Conservation (phyloP, 2,113 vertebrate genomes). For the Copsychus sechellarum region DNA sequence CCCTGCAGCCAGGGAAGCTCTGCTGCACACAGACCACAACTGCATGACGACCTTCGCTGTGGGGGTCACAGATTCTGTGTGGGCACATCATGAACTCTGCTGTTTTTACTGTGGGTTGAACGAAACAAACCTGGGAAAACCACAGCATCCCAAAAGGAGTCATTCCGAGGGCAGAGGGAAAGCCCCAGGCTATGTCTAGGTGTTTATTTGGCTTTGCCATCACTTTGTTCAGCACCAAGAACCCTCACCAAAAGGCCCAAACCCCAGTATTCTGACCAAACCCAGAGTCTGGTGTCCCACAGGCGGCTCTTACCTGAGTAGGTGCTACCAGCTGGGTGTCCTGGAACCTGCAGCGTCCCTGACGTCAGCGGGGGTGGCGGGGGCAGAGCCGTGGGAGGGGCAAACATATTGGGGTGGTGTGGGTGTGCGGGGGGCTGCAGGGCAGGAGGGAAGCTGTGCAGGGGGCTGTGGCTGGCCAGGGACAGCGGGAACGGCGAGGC, state of each 20-base stretch:
- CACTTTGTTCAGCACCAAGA: fast-evolving
- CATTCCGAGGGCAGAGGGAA: not conserved
- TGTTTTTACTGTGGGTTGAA: not conserved
- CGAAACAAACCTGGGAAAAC: not conserved
- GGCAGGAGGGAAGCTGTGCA: conserved; percentile 88
- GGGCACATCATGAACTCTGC: not conserved
- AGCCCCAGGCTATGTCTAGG: fast-evolving
- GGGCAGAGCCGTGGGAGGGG: conserved; percentile 94
- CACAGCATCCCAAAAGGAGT: not conserved
- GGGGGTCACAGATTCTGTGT: not conserved
- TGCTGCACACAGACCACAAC: not conserved
- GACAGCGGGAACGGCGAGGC: conserved; percentile 86
- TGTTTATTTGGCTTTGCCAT: not conserved
- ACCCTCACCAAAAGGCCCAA: not conserved
- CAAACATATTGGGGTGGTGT: conserved; percentile 99
- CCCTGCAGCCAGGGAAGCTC: not conserved
- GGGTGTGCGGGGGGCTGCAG: conserved; percentile 88
- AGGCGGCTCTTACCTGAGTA: conserved; percentile 85
- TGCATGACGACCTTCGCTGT: not conserved
- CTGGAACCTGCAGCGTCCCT: conserved; percentile 90
- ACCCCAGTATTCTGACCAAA: not conserved
- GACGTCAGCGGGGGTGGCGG: conserved; percentile 97
- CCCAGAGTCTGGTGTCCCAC: fast-evolving
- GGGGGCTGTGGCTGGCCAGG: conserved; percentile 83
- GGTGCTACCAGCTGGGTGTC: conserved; percentile 91